Percentiles rank a stretch among this genome's conserved stretches.
Evolutionary conservation across 2,113 vertebrate species (phyloP).

Genomic region (Podocnemis expansa): DNA sequence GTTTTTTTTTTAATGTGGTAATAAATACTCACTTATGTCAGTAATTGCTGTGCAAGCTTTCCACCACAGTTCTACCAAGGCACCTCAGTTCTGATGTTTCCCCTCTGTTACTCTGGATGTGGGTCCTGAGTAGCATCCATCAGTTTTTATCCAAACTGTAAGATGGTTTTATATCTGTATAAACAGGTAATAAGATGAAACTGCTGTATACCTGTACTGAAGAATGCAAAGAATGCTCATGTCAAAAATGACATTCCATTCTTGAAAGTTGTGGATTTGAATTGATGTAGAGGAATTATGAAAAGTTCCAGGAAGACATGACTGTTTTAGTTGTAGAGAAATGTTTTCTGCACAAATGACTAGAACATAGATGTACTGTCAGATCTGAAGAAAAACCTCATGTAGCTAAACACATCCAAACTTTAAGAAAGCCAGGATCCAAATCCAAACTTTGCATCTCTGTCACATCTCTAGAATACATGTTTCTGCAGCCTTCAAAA

Average conservation of each 20-base stretch:
- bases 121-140: too few relatives aligned
- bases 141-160: too few relatives aligned
- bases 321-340: neutral
- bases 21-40: too few relatives aligned
- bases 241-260: conserved; percentile 71
- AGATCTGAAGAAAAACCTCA: neutral
- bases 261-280: conserved; percentile 86
- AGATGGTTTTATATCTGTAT: too few relatives aligned
- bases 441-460: neutral
- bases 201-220: conserved; percentile 57
- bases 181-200: too few relatives aligned
- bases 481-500: neutral
- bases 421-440: neutral
- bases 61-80: too few relatives aligned
- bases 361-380: neutral
- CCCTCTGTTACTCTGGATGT: too few relatives aligned
- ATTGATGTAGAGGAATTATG: conserved; percentile 85
- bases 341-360: neutral
- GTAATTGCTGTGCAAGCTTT: too few relatives aligned
- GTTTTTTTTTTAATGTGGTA: too few relatives aligned
- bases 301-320: accelerated
- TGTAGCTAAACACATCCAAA: neutral
- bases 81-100: too few relatives aligned
- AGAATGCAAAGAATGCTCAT: conserved; percentile 80
- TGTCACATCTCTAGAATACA: neutral